Evolutionary conservation across 1,140 invertebrate genomes (phyloP).

Genomic region (Pygmarrhopalites habei): DNA sequence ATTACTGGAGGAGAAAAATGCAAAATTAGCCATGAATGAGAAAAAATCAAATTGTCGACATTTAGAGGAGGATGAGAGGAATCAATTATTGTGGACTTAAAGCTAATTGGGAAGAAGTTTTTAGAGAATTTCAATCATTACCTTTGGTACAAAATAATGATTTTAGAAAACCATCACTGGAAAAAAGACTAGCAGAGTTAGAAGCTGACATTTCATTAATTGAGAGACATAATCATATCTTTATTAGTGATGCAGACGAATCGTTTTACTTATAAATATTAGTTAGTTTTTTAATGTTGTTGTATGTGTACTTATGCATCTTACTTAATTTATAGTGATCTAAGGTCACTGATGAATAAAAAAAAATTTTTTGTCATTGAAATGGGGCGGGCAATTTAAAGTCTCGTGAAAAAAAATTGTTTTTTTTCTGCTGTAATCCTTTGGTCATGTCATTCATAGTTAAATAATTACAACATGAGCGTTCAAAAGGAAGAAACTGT

Average conservation of each 20-base stretch:
- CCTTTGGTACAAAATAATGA: slow-evolving; percentile 74
- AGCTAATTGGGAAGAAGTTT: slow-evolving; percentile 68
- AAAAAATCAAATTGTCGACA: slow-evolving; percentile 42
- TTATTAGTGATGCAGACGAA: slow-evolving; percentile 26
- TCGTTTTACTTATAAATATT: slow-evolving; percentile 38
- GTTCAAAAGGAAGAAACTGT: too few species aligned
- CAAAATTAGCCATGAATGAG: slow-evolving; percentile 44
- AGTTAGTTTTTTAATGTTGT: too few species aligned
- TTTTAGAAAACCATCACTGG: slow-evolving; percentile 69
- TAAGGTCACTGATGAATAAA: too few species aligned
- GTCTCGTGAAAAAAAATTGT: too few species aligned
- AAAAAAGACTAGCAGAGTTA: slow-evolving; percentile 65
- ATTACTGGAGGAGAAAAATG: slow-evolving; percentile 42
- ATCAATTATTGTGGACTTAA: slow-evolving; percentile 56
- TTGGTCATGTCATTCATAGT: too few species aligned
- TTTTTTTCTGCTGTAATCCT: too few species aligned
- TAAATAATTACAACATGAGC: too few species aligned
- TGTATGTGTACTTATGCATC: too few species aligned
- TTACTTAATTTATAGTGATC: too few species aligned
- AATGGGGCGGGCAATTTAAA: too few species aligned
- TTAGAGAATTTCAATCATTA: slow-evolving; percentile 66
- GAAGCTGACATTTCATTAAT: slow-evolving; percentile 78
- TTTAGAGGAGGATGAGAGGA: slow-evolving; percentile 26
- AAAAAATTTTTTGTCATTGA: too few species aligned
- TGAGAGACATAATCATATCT: slow-evolving; percentile 55